Percentiles rank a stretch among this genome's conserved stretches.
Conservation (phyloP, 1,140 invertebrate genomes). For the Hydropsyche tenuis region DNA sequence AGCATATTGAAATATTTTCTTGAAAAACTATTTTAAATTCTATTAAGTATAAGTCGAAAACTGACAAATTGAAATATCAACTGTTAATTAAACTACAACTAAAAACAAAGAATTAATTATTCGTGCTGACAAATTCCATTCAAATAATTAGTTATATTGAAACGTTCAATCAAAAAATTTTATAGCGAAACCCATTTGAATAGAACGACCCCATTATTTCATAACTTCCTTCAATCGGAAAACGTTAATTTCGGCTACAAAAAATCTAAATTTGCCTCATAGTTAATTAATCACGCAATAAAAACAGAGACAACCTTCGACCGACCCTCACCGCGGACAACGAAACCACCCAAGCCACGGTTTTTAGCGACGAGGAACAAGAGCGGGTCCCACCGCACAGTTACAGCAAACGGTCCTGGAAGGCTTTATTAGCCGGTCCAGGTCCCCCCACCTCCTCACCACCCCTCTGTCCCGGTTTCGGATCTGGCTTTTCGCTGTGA, state of each 20-base stretch:
- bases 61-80: too few relatives aligned
- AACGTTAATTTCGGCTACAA: background rate
- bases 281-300: slow-evolving; percentile 35
- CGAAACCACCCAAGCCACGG: background rate
- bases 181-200: too few relatives aligned
- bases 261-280: slow-evolving; percentile 7
- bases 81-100: too few relatives aligned
- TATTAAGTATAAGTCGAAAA: too few relatives aligned
- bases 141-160: too few relatives aligned
- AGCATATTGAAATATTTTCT: too few relatives aligned
- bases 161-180: too few relatives aligned
- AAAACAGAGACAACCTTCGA: slow-evolving; percentile 24
- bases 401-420: slow-evolving; percentile 25
- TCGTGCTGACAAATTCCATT: too few relatives aligned
- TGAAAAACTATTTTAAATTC: too few relatives aligned
- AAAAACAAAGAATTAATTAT: too few relatives aligned
- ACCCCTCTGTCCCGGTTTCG: background rate
- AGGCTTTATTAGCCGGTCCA: slow-evolving; percentile 31
- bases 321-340: background rate
- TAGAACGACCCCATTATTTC: too few relatives aligned
- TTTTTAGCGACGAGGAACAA: background rate
- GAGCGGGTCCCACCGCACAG: slow-evolving; percentile 17
- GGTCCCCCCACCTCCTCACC: background rate
- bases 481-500: background rate
- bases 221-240: too few relatives aligned